Evolutionary conservation across 2,888 invertebrate genomes (phyloP).

Genomic region (Scrobipalpa costella): DNA sequence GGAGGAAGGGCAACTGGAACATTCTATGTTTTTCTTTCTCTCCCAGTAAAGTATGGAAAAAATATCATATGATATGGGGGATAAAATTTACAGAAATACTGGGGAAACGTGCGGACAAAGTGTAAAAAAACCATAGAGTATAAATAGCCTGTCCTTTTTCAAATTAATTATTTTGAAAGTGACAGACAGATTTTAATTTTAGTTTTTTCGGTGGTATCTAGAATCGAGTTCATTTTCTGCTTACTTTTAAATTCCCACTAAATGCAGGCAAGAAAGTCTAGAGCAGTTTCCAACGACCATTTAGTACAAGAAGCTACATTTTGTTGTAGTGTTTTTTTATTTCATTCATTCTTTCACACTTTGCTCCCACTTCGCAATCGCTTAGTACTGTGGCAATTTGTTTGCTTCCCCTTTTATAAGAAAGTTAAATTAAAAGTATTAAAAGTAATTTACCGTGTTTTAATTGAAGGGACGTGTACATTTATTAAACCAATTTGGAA

Average conservation of each 20-base stretch:
- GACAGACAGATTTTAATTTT: too few species aligned
- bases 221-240: too few species aligned
- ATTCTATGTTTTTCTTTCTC: too few species aligned
- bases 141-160: too few species aligned
- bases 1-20: too few species aligned
- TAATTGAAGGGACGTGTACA: slow-evolving; percentile 1
- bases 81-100: too few species aligned
- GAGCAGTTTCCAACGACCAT: slow-evolving; percentile 17
- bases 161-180: too few species aligned
- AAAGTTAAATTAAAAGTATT: slow-evolving; percentile 43
- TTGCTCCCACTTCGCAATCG: slow-evolving; percentile 37
- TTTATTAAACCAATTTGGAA: slow-evolving; percentile 2
- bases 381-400: slow-evolving; percentile 35
- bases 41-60: too few species aligned
- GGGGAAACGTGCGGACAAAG: too few species aligned
- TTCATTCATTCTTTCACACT: slow-evolving; percentile 30
- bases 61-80: too few species aligned
- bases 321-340: slow-evolving; percentile 27
- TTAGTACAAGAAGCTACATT: slow-evolving; percentile 20
- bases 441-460: slow-evolving; percentile 33
- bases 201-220: too few species aligned
- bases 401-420: slow-evolving; percentile 33
- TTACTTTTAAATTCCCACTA: slow-evolving; percentile 7
- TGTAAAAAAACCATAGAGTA: too few species aligned
- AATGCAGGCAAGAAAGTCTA: slow-evolving; percentile 1